Evolutionary conservation across 2,797 vertebrate genomes (phyloP), one percentile per base, ranked within the genome.

Genomic region (Macropodus opercularis): DNA sequence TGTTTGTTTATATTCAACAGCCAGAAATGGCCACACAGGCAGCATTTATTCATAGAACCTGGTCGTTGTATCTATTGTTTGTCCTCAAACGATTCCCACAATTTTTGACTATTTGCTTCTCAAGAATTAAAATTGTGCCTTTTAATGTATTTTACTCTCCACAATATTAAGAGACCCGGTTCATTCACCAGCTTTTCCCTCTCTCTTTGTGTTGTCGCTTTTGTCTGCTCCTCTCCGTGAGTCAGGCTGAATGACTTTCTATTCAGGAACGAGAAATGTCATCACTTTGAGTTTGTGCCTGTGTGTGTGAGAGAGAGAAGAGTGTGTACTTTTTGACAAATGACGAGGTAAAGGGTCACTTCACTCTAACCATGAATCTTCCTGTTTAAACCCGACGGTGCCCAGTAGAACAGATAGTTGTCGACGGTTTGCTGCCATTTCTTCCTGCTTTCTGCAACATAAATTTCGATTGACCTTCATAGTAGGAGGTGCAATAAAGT

Each of bases 211-310:
- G 58, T 8, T 44, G 34, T 40, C 42, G 69, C 76, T 51, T 77
- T 83, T 85, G 76, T 79, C 35, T 5, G 22, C 62, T 68, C 22
- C 32, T 70, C 63, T 77, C 41, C 60, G 53, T 54, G 62, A 75
- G 50, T 69, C 54, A 23, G 46, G 21, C 43, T 63, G 62, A 83
- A 76, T 64, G 71, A 42, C 61, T 74, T 80, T 72, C 75, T 69
- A 52, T 82, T 83, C 78, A 82, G 52, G 26, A 70, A 55, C 56
- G 62, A 51, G 42, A 83, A 81, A 86, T 79, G 77, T 73, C 81
- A 78, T 65, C 72, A 74, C 53, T 70, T 62, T 55, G 58, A 49
- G 52, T 46, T 44, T 47, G 57, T 3, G 18, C 24, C 40, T 8
- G 47, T 49, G 22, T 27, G 50, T 31, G 42, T 61, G 52, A 13